Evolutionary conservation across 2,888 invertebrate genomes (phyloP), one percentile per base, ranked within the genome.

Genomic region (Acrobasis repandana): DNA sequence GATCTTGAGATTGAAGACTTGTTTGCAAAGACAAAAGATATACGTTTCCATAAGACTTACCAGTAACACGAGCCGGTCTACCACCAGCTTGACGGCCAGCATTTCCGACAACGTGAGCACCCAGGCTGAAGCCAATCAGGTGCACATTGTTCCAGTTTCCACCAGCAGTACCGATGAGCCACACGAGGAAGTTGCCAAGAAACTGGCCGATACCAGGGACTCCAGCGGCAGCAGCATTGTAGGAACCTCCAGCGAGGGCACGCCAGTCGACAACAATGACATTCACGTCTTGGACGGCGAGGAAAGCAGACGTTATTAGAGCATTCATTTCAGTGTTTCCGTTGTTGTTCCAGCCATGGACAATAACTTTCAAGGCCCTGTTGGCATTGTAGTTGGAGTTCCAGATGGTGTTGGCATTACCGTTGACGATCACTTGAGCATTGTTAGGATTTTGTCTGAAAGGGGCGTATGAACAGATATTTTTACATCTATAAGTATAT

Each of bases 91-190:
- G n/a, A n/a, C n/a, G n/a, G n/a, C n/a, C n/a, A n/a, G n/a, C n/a
- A n/a, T n/a, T n/a, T n/a, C n/a, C n/a, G n/a, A n/a, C n/a, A n/a
- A n/a, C n/a, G n/a, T n/a, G n/a, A n/a, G 88, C 90, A 5, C 90
- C 90, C 65, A 90, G 79, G 70, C 90, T 90, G 78, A 82, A 83
- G 28, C 90, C 90, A 33, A 89, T 76, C 33, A 90, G 67, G 64
- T 91, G 90, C 1, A 90, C 73, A 34, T 82, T 81, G 64, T 82
- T 79, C 82, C 83, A 86, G 68, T 83, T 80, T 9, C 84, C 85
- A 18, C 88, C 89, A 6, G 73, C 77, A 0, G 67, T 83, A 56
- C 74, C 77, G 61, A 83, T 73, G 18, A 90, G 78, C 83, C 84
- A 87, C 15, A 72, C 67, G 4, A 90, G 56, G 69, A 88, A 88